Percentiles rank a stretch among this genome's conserved stretches.
These are phyloP conservation scores for Cuniculus paca DNA, from an alignment of 2,797 vertebrate genomes.

Conservation along the genomic window DNA sequence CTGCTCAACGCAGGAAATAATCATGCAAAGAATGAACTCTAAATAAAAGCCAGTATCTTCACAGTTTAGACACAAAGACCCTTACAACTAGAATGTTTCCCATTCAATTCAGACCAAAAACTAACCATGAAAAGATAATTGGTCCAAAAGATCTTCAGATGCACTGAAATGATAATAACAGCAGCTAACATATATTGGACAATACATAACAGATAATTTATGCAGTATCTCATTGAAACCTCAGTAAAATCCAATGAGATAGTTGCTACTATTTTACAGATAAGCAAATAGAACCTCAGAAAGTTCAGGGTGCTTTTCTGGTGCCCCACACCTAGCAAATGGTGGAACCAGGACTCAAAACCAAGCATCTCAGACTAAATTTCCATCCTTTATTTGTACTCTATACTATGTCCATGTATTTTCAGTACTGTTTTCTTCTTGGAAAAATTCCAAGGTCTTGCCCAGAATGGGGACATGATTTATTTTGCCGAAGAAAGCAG, in stretches of 20 bases:
- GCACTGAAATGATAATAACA: slow-evolving; percentile 6
- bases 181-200: not conserved
- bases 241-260: slow-evolving; percentile 8
- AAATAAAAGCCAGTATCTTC: slow-evolving; percentile 25
- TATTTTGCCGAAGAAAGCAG: not conserved
- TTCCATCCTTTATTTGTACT: not conserved
- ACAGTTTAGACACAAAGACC: not conserved
- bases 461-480: not conserved
- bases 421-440: slow-evolving; percentile 17
- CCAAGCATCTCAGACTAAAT: not conserved
- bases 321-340: not conserved
- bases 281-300: not conserved
- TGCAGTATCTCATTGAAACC: not conserved
- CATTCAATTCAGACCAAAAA: slow-evolving; percentile 46
- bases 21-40: not conserved
- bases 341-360: not conserved
- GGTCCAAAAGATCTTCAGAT: not conserved
- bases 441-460: not conserved
- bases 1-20: not conserved
- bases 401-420: not conserved
- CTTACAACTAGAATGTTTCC: slow-evolving; percentile 22
- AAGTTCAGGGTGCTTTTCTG: not conserved
- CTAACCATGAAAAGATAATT: slow-evolving; percentile 10
- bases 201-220: not conserved
- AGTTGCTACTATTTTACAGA: not conserved